Conservation (phyloP, 1,140 invertebrate species). For the Thereuonema tuberculata region DNA sequence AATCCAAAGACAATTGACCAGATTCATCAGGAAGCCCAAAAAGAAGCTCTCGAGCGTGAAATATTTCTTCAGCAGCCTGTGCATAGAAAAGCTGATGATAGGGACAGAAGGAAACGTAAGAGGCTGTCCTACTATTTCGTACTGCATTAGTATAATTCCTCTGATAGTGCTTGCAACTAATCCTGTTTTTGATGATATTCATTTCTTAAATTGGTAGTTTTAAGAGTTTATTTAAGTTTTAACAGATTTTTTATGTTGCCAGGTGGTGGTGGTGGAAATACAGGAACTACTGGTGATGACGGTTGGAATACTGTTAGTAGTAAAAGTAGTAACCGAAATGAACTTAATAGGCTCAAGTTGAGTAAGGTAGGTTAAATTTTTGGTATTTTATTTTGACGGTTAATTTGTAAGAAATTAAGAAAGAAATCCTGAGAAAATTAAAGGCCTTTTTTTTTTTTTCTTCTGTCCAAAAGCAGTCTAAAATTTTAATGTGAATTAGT, state of each 20-base stretch:
- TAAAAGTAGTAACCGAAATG: slow-evolving; percentile 18
- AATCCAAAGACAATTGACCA: slow-evolving; percentile 89
- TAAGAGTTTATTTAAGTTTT: too few relatives aligned
- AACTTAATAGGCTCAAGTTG: slow-evolving; percentile 31
- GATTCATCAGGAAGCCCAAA: slow-evolving; percentile 73
- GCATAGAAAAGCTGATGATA: slow-evolving; percentile 10
- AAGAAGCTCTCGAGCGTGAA: slow-evolving; percentile 36
- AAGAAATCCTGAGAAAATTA: too few relatives aligned
- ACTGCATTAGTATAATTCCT: neutral
- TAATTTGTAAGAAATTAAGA: too few relatives aligned
- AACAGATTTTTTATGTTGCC: too few relatives aligned
- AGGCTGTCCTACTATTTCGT: too few relatives aligned
- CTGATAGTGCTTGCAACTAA: neutral
- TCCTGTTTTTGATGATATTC: neutral
- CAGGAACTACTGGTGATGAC: slow-evolving; percentile 21
- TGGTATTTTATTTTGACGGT: too few relatives aligned
- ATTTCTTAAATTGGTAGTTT: too few relatives aligned
- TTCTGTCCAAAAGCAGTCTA: too few relatives aligned
- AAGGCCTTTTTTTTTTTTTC: too few relatives aligned
- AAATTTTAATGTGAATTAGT: too few relatives aligned
- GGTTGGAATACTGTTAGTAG: slow-evolving; percentile 28
- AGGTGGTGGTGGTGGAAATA: slow-evolving; percentile 7
- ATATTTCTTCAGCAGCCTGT: slow-evolving; percentile 5
- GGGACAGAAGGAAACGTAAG: neutral
- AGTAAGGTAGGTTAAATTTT: slow-evolving; percentile 23